phyloP scores from a whole-genome alignment of 2,797 vertebrate species.

The Thamnophis elegans region DNA sequence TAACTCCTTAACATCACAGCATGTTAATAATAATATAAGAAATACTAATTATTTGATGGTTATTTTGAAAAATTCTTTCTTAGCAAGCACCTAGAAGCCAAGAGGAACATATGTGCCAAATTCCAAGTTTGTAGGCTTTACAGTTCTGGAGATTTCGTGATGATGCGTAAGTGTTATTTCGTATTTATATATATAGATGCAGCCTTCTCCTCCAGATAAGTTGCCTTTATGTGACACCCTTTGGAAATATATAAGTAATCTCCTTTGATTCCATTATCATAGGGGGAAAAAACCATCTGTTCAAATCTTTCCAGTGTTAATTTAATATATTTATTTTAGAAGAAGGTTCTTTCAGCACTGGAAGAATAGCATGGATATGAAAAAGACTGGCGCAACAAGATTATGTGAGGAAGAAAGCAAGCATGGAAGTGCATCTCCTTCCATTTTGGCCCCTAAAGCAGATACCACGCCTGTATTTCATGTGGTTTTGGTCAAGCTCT shows the following conservation, averaged over 20 bases:
- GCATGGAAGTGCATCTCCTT: background rate
- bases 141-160: too few relatives aligned
- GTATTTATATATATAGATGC: too few relatives aligned
- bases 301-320: background rate
- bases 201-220: background rate
- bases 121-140: too few relatives aligned
- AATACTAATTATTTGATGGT: too few relatives aligned
- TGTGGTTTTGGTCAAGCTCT: background rate
- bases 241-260: background rate
- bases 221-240: background rate
- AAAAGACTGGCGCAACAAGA: background rate
- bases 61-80: too few relatives aligned
- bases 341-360: conserved; percentile 43
- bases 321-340: conserved; percentile 57
- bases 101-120: too few relatives aligned
- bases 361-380: conserved; percentile 47
- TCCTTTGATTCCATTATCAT: conserved; percentile 41
- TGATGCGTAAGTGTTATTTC: too few relatives aligned
- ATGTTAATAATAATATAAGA: too few relatives aligned
- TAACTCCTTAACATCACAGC: too few relatives aligned
- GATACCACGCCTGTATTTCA: background rate
- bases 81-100: too few relatives aligned
- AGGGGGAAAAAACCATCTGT: conserved; percentile 39
- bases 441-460: background rate
- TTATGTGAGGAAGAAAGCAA: conserved; percentile 46